Conservation (phyloP, 2,797 vertebrate genomes). For the Coregonus ussuriensis region DNA sequence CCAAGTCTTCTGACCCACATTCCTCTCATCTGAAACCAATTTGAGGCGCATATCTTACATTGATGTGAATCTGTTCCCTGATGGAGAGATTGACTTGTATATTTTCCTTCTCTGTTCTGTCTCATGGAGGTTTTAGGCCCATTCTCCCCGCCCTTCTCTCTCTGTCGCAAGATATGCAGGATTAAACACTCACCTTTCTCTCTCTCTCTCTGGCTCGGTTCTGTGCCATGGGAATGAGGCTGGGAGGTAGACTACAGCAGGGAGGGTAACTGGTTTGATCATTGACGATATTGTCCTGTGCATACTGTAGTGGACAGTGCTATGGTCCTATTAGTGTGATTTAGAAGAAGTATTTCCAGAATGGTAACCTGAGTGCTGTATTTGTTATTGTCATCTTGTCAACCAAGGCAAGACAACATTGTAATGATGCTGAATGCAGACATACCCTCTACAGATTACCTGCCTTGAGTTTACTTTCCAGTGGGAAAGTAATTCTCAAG, state of each 20-base stretch:
- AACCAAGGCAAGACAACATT: not conserved
- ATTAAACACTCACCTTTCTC: constrained; percentile 29
- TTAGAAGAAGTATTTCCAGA: not conserved
- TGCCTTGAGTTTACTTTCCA: not conserved
- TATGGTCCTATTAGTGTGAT: not conserved
- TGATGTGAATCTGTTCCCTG: constrained; percentile 13
- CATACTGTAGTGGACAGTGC: not conserved
- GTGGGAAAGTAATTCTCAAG: not conserved
- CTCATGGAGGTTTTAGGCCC: constrained; percentile 5
- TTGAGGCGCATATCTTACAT: not conserved
- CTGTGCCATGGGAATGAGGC: no score
- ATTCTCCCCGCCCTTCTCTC: constrained; percentile 2
- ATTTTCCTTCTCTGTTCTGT: constrained; percentile 46
- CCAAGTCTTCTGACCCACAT: not conserved
- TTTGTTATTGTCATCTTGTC: not conserved
- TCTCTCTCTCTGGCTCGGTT: not conserved
- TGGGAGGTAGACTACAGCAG: no score
- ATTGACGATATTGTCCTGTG: not conserved
- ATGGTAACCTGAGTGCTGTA: not conserved
- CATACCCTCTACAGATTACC: not conserved
- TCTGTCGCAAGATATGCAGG: constrained; percentile 31
- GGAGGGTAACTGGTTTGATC: no score
- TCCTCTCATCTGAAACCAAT: not conserved
- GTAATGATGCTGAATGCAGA: not conserved
- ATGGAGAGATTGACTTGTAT: constrained; percentile 28